Percentiles rank a stretch among this genome's conserved stretches.
These are phyloP conservation scores for Siniperca obscura DNA, from an alignment of 2,797 vertebrate genomes.

Conservation along the genomic window DNA sequence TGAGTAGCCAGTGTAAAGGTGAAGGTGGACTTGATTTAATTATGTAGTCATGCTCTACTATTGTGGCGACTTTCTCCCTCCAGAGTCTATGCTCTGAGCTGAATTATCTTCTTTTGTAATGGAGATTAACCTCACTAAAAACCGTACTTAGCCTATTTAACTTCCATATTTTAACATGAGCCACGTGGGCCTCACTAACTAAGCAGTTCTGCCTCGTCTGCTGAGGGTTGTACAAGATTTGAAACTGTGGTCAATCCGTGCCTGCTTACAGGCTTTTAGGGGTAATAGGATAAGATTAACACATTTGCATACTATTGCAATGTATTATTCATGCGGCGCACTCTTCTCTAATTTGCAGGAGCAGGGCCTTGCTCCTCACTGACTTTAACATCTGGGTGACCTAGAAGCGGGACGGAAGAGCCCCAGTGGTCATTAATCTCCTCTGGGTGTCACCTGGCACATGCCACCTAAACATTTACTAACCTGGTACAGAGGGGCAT, in stretches of 20 bases:
- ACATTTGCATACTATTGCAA: slow-evolving; percentile 80
- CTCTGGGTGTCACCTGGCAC: slow-evolving; percentile 35
- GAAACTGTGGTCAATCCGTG: slow-evolving; percentile 73
- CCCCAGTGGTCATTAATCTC: slow-evolving; percentile 46
- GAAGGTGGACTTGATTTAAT: slow-evolving; percentile 70
- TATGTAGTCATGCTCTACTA: slow-evolving; percentile 44
- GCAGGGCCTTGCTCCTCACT: slow-evolving; percentile 64
- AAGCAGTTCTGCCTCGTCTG: slow-evolving; percentile 68
- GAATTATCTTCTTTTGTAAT: slow-evolving; percentile 75
- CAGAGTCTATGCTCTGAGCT: slow-evolving; percentile 33
- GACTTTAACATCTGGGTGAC: slow-evolving; percentile 77
- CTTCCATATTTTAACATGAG: slow-evolving; percentile 65
- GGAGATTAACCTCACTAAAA: slow-evolving; percentile 77
- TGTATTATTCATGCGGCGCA: slow-evolving; percentile 83
- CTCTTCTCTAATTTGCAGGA: slow-evolving; percentile 75
- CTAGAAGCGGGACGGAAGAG: slow-evolving; percentile 47
- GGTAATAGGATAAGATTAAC: slow-evolving; percentile 83
- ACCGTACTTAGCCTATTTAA: slow-evolving; percentile 69
- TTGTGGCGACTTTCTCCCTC: slow-evolving; percentile 28
- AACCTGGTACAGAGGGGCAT: background rate
- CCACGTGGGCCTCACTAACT: slow-evolving; percentile 47
- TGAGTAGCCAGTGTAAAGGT: slow-evolving; percentile 59
- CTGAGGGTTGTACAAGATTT: slow-evolving; percentile 66
- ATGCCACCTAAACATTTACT: slow-evolving; percentile 26
- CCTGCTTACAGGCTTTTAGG: slow-evolving; percentile 76